Base-by-base conservation (phyloP, 37 sponge, comb jelly and placozoan species). In the Bolinopsis microptera region DNA sequence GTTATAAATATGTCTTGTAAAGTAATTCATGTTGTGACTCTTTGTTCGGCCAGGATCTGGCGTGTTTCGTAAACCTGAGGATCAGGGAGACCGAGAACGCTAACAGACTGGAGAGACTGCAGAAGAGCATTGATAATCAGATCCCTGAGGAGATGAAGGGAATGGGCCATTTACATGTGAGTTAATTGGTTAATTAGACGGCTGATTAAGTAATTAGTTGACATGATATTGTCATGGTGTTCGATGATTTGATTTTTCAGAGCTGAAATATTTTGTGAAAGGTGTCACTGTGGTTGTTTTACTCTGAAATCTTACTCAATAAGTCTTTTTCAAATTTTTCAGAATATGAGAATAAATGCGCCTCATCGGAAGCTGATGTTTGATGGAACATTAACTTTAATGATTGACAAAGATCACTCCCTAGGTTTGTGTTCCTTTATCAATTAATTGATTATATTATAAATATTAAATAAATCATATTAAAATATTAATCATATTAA, bases 81-180 rank as follows among this genome's bases (percentile, higher is more conserved):
- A 80, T 80, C 2, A 2, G 38, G 22, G 82, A 80, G 22, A 80
- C 82, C 3, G 82, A 80, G 38, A 80, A 80, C 38, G 82, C 82
- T 23, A 35, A 32, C 38, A 32, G 82, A 34, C 82, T 80, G 35
- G 82, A 80, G 22, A 28, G 37, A 21, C 82, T 80, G 8, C 82
- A 80, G 21, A 24, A 80, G 37, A 80, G 38, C 16, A 80, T 80
- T 33, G 82, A 80, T 33, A 80, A 80, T 34, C 82, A 80, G 37
- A 80, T 80, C 35, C 35, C 35, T 13, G 82, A 80, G 37, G 38
- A 80, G 35, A 80, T 32, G 35, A 37, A 80, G 28, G 21, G 30
- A 26, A 70, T 70, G 74, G 74, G 74, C 1, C 74, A 70, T 26
- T 26, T 70, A 28, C 74, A 70, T 26, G 74, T 70, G 74, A 70